These are phyloP conservation scores for Trypoxylon attenuatum DNA, from an alignment of 2,888 invertebrate species.

Conservation along the genomic window DNA sequence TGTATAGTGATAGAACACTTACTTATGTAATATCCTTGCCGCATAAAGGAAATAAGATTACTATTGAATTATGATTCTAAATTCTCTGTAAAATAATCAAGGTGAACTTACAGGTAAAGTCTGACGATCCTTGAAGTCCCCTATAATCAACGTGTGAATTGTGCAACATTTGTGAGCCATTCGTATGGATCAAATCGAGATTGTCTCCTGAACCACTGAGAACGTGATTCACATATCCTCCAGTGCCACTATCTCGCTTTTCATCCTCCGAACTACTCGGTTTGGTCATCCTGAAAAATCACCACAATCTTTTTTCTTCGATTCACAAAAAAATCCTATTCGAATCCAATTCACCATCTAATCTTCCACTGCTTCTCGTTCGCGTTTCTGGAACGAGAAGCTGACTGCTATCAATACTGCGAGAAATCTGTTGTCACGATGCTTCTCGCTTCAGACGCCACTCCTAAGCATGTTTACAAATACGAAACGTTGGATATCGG, in stretches of 20 bases:
- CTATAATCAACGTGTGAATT: conserved; percentile 68
- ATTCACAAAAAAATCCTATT: background rate
- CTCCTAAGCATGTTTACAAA: background rate
- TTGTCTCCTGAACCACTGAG: conserved; percentile 60
- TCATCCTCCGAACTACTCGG: conserved; percentile 46
- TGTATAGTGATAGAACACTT: too few species aligned
- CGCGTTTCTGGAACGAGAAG: too few species aligned
- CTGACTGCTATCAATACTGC: too few species aligned
- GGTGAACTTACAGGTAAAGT: conserved; percentile 78
- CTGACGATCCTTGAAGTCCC: conserved; percentile 78
- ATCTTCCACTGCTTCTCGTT: background rate
- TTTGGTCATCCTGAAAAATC: conserved; percentile 62
- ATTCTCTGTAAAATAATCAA: background rate
- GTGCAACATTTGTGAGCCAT: conserved; percentile 49
- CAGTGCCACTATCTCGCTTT: conserved; percentile 48
- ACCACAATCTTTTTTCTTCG: background rate
- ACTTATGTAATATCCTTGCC: background rate
- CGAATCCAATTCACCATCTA: background rate
- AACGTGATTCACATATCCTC: conserved; percentile 65
- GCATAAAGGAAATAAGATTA: background rate
- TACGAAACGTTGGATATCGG: conserved; percentile 22
- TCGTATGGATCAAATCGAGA: conserved; percentile 55
- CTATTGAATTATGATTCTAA: background rate
- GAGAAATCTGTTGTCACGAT: background rate
- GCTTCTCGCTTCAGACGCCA: too few species aligned